Evolutionary conservation across 2,888 invertebrate genomes (phyloP), one percentile per base, ranked within the genome.

Genomic region (Serrognathus titanus): DNA sequence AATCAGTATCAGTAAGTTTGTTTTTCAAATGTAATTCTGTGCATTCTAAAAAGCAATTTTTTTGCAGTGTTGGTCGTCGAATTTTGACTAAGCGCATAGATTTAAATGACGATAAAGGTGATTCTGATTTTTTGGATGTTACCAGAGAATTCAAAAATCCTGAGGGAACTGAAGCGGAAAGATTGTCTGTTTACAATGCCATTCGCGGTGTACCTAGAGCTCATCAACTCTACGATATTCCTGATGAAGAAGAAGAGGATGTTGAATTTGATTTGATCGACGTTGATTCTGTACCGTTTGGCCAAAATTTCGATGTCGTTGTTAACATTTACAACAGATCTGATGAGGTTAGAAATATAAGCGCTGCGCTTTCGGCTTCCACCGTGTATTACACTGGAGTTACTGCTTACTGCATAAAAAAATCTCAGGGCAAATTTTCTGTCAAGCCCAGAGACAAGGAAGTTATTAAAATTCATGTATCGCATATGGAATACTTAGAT

Each of bases 311-410:
- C 69, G 83, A 83, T 66, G 84, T 87, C 55, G 82, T 83, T 31
- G 84, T 88, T 71, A 83, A 84, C 67, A 83, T 87, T 63, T 81
- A 84, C 48, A 74, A 73, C 57, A 68, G 66, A 48, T 84, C 86
- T 0, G 80, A 81, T 13, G 82, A 85, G 71, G 79, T 79, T 48
- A 82, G 89, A 47, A 85, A 83, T 4, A 81, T 89, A 47, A 82
- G 81, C 69, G 83, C 85, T 41, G 81, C 83, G 24, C 68, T 89
- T 61, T 82, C 84, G 1, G 85, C 86, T 5, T 82, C 81, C 31
- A 83, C 86, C n/a, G 82, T 87, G 67, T 85, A 83, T 67, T 88
- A 88, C 73, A 88, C 86, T 31, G 89, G 89, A 38, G 82, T 85
- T 37, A 81, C 84, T 20, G 85, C 84, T 0, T 81, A 84, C n/a